These are phyloP conservation scores for Fulica atra DNA, from an alignment of 2,113 vertebrate species.

Conservation along the genomic window DNA sequence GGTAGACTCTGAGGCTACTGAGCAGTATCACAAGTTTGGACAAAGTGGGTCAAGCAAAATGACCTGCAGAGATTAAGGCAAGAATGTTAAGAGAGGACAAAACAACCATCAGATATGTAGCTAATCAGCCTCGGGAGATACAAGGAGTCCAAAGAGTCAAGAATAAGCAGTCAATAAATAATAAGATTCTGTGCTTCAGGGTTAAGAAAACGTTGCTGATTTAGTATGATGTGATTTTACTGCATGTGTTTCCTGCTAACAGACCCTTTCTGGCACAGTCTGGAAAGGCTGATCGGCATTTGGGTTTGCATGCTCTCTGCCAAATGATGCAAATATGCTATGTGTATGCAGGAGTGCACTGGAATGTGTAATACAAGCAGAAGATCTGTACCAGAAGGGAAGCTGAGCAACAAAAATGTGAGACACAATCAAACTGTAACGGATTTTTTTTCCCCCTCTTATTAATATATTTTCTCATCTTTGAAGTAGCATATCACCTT, in stretches of 20 bases:
- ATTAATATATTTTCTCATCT: constrained; percentile 16
- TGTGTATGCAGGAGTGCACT: background rate
- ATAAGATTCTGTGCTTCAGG: background rate
- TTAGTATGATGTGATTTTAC: constrained; percentile 14
- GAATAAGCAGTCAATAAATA: constrained; percentile 31
- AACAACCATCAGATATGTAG: background rate
- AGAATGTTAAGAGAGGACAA: background rate
- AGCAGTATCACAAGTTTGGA: background rate
- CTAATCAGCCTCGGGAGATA: background rate
- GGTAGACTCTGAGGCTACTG: background rate
- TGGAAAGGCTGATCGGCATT: background rate
- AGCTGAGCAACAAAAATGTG: background rate
- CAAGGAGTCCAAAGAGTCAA: background rate
- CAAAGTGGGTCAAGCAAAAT: background rate
- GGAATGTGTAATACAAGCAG: background rate
- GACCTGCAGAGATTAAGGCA: background rate
- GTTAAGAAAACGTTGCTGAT: constrained; percentile 10
- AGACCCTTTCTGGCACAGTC: background rate
- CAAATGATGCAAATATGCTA: constrained; percentile 6
- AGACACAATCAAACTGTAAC: background rate
- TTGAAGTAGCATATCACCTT: background rate
- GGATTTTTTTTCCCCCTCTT: background rate
- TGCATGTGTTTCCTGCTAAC: background rate
- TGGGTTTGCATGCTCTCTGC: constrained; percentile 23
- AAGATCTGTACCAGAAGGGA: background rate